Conservation (phyloP, 2,888 invertebrate genomes). For the Limulus polyphemus region DNA sequence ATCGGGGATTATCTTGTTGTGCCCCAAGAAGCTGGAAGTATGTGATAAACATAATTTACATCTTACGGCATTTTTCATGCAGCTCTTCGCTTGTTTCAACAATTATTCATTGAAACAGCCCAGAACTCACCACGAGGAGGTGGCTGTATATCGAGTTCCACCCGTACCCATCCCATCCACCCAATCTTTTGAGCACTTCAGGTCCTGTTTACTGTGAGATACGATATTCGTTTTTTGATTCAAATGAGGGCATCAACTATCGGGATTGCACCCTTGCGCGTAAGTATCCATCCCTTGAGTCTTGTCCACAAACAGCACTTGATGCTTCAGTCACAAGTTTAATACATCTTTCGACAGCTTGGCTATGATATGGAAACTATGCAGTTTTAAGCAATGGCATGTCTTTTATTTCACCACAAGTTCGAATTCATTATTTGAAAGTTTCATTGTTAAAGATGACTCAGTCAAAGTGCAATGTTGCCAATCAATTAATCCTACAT, state of each 20-base stretch:
- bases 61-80: background rate
- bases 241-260: background rate
- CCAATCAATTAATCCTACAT: background rate
- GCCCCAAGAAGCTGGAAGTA: too few relatives aligned
- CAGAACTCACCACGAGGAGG: constrained; percentile 2
- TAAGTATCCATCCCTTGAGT: constrained; percentile 6
- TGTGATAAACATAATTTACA: too few relatives aligned
- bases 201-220: too few relatives aligned
- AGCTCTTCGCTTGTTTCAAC: constrained; percentile 1
- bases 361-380: constrained; percentile 7
- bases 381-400: background rate
- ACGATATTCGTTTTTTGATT: background rate
- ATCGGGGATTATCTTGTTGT: too few relatives aligned
- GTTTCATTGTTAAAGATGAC: too few relatives aligned
- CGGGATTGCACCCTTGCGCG: background rate
- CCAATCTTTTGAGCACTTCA: too few relatives aligned
- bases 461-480: background rate
- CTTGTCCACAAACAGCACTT: constrained; percentile 6
- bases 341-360: constrained; percentile 5
- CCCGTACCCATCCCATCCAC: too few relatives aligned
- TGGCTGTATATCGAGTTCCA: constrained; percentile 1
- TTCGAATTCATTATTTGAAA: constrained; percentile 1
- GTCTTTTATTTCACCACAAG: constrained; percentile 9
- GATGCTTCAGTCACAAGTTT: constrained; percentile 12
- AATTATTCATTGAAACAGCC: background rate